Conservation (phyloP, 2,888 invertebrate species). For the Lycaena phlaeas region DNA sequence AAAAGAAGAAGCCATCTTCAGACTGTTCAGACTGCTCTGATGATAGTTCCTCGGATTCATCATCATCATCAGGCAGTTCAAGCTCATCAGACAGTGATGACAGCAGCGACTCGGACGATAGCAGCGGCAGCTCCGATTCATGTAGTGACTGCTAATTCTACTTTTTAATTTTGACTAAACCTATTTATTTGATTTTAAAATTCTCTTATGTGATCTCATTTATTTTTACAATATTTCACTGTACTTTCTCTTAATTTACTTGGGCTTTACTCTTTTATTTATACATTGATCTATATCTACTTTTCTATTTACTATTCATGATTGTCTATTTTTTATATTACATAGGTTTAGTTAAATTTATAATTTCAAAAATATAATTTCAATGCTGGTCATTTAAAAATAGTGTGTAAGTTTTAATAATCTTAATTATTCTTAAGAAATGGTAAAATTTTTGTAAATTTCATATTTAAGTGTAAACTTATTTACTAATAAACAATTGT, state of each 20-base stretch:
- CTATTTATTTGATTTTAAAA: conserved; percentile 3
- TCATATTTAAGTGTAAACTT: conserved; percentile 17
- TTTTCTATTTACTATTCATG: background rate
- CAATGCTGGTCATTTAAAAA: conserved; percentile 31
- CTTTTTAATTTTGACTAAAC: conserved; percentile 9
- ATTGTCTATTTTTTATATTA: conserved; percentile 7
- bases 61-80: conserved; percentile 41
- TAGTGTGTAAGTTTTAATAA: conserved; percentile 11
- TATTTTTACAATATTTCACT: background rate
- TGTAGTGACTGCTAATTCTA: conserved; percentile 31
- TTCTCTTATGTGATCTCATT: background rate
- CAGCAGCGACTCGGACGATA: conserved; percentile 39
- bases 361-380: conserved; percentile 22
- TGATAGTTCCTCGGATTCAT: conserved; percentile 41
- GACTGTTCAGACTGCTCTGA: conserved; percentile 46
- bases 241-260: background rate
- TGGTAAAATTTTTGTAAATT: conserved; percentile 2
- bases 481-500: conserved; percentile 35
- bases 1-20: conserved; percentile 44
- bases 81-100: conserved; percentile 42
- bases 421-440: background rate
- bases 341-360: conserved; percentile 13
- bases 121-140: conserved; percentile 38
- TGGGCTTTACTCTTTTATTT: background rate
- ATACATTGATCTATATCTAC: background rate